Evolutionary conservation across 92 coral and sea anemone species (phyloP).

Genomic region (Desmophyllum pertusum): DNA sequence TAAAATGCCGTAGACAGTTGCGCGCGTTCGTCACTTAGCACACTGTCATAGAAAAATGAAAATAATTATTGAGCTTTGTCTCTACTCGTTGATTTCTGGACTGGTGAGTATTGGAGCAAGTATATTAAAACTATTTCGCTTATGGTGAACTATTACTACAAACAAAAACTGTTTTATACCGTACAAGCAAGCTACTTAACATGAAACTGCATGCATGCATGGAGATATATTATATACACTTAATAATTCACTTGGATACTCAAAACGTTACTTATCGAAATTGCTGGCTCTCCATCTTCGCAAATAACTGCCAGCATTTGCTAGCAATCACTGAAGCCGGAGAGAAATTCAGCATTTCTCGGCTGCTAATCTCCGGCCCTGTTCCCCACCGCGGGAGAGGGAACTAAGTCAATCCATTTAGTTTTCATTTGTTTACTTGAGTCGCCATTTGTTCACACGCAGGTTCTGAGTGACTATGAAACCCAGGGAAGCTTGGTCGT

Average conservation of each 20-base stretch:
- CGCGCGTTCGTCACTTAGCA: not conserved
- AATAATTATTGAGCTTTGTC: not conserved
- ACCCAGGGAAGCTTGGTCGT: conserved; percentile 12
- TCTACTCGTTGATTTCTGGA: not conserved
- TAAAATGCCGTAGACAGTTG: too few relatives aligned
- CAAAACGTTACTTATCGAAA: not conserved
- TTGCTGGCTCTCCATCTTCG: not conserved
- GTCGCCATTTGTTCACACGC: not conserved
- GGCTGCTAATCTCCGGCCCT: too few relatives aligned
- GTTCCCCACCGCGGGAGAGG: too few relatives aligned
- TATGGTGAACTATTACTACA: not conserved
- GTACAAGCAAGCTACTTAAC: not conserved
- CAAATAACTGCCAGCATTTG: not conserved
- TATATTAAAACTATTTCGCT: not conserved
- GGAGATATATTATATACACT: too few relatives aligned
- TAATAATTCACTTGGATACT: too few relatives aligned
- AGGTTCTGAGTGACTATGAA: conserved; percentile 23
- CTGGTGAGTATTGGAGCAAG: not conserved
- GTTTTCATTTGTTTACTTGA: not conserved
- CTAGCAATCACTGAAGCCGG: not conserved
- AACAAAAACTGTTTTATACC: not conserved
- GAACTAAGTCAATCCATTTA: too few relatives aligned
- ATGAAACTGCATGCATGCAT: not conserved
- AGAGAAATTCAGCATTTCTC: not conserved
- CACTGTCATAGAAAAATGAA: not conserved